Evolutionary conservation across 2,113 vertebrate genomes (phyloP), one percentile per base, ranked within the genome.

Genomic region (Aptenodytes patagonicus): DNA sequence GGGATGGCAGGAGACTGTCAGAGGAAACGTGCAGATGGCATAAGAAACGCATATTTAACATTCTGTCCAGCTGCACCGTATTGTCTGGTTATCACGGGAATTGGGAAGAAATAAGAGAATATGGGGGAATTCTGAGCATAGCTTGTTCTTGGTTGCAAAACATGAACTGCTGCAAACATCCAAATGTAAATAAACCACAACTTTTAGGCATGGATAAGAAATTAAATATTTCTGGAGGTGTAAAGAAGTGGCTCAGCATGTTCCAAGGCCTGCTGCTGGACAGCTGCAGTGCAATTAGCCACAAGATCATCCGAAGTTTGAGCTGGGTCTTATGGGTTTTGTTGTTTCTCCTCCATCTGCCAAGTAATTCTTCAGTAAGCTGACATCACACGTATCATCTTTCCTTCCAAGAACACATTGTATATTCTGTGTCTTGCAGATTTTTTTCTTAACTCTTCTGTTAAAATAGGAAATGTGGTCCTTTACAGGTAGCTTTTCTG

Each of bases 361-460:
- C 92, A 96, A 95, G 81, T 65, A 95, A 95, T 95, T 95, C 93
- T 92, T 95, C 79, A 92, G 91, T 93, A 83, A 95, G 71, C 71
- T 96, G 95, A 97, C 93, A 94, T 97, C 91, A 96, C 90, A 80
- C 0, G 0, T 91, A 94, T 95, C 66, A 28, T 80, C 66, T 96
- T 96, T 97, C 95, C 68, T 65, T 75, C 51, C 34, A 83, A 80
- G 78, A 94, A 51, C 44, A 90, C 15, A 49, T 34, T 82, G 17
- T 20, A 52, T 47, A 36, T 31, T 89, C 69, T 46, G 31, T 40
- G 13, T 88, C 24, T 62, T 82, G 58, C 19, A 76, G 36, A 71
- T 13, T 49, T 58, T 80, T 77, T 62, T 29, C 70, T 93, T 20
- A 70, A 12, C 0, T 8, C 1, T 79, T 90, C n/a, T 49, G 26